Conservation (phyloP, 2,888 invertebrate species). For the Portevinia maculata region DNA sequence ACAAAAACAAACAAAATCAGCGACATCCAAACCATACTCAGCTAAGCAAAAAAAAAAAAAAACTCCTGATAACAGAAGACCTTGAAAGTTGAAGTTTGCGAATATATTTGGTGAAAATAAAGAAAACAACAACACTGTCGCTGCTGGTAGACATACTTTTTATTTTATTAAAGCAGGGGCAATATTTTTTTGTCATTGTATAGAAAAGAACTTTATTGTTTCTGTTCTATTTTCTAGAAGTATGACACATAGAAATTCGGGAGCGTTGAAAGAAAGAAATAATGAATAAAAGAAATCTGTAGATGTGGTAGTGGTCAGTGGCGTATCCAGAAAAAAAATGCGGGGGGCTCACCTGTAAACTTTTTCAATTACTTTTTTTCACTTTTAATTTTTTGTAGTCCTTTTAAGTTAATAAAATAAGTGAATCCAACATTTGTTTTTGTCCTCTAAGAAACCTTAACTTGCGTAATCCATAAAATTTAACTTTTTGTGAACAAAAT, state of each 20-base stretch:
- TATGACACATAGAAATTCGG: conserved; percentile 43
- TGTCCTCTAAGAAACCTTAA: too few species aligned
- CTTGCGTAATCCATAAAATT: too few species aligned
- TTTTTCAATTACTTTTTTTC: too few species aligned
- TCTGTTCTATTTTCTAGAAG: conserved; percentile 36
- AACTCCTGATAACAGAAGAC: conserved; percentile 56
- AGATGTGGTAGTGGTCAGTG: conserved; percentile 28
- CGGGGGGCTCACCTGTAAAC: too few species aligned
- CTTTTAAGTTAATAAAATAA: too few species aligned
- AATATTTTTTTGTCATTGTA: conserved; percentile 1
- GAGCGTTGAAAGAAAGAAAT: conserved; percentile 1
- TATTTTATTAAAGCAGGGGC: background rate
- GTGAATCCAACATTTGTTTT: too few species aligned
- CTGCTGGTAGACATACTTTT: conserved; percentile 5
- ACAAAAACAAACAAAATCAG: background rate
- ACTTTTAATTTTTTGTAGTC: too few species aligned
- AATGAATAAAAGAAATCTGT: background rate
- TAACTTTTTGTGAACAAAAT: too few species aligned
- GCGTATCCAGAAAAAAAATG: background rate
- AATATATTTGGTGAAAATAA: conserved; percentile 16
- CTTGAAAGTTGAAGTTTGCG: conserved; percentile 31
- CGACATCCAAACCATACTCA: conserved; percentile 12
- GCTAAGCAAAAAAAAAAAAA: conserved; percentile 7
- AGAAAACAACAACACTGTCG: conserved; percentile 18
- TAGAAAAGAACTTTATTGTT: conserved; percentile 19